Evolutionary conservation across 1,140 invertebrate genomes (phyloP).

Genomic region (Venustaconcha ellipsiformis): DNA sequence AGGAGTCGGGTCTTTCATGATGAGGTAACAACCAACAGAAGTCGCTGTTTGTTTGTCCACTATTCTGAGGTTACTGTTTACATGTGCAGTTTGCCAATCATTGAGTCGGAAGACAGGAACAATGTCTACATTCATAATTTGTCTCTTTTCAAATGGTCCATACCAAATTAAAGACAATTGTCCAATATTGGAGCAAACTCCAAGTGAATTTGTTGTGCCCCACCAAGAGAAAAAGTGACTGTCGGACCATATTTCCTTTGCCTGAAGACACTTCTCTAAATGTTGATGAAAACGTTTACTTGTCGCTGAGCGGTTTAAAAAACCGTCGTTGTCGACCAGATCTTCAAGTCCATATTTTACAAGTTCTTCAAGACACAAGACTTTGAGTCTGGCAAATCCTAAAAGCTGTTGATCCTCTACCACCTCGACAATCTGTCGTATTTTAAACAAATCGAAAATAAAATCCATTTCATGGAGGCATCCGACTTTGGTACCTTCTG

Average conservation of each 20-base stretch:
- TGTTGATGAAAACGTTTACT: constrained; percentile 7
- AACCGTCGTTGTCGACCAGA: background rate
- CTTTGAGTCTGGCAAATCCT: constrained; percentile 4
- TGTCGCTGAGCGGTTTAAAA: background rate
- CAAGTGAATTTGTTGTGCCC: constrained; percentile 9
- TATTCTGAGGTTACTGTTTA: background rate
- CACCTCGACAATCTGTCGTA: constrained; percentile 2
- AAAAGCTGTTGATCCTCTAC: background rate
- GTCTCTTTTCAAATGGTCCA: constrained; percentile 1
- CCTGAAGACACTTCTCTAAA: background rate
- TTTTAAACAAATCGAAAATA: constrained; percentile 3
- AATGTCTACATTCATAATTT: background rate
- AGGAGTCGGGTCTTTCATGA: constrained; percentile 11
- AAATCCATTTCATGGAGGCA: constrained; percentile 4
- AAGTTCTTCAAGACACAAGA: background rate
- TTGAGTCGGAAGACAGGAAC: constrained; percentile 1
- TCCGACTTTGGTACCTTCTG: constrained; percentile 5
- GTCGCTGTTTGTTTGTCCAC: background rate
- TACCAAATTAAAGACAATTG: constrained; percentile 3
- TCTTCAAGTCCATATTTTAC: background rate
- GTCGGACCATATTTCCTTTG: background rate
- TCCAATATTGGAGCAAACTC: constrained; percentile 5
- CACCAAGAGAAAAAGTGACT: background rate
- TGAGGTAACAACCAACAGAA: constrained; percentile 4
- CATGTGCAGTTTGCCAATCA: background rate